These are phyloP conservation scores for Apamea anceps DNA, from an alignment of 2,888 invertebrate genomes.

Conservation along the genomic window DNA sequence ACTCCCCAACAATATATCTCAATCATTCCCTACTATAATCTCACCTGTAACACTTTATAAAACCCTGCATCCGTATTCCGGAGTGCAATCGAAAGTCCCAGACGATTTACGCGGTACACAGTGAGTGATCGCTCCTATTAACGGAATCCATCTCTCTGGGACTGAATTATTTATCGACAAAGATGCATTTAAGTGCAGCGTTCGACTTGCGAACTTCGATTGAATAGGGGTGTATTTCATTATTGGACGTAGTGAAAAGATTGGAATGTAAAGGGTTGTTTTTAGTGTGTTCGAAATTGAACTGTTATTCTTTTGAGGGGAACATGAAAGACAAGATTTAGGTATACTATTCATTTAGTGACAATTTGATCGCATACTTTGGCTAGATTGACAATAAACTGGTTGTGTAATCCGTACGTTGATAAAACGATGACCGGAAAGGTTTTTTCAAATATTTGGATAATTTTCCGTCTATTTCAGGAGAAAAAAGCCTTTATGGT, in stretches of 20 bases:
- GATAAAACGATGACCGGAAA: neutral
- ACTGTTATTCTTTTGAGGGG: neutral
- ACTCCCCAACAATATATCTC: slow-evolving; percentile 61
- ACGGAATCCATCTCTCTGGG: slow-evolving; percentile 77
- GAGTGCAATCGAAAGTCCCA: slow-evolving; percentile 83
- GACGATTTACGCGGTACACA: slow-evolving; percentile 84
- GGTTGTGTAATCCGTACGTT: neutral
- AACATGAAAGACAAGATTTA: neutral
- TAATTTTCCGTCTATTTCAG: neutral
- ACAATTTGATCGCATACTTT: neutral
- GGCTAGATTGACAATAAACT: neutral
- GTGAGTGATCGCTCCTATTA: slow-evolving; percentile 85
- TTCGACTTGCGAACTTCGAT: slow-evolving; percentile 51
- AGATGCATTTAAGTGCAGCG: slow-evolving; percentile 80
- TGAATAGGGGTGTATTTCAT: slow-evolving; percentile 58
- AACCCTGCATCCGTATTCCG: slow-evolving; percentile 67
- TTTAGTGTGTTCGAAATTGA: neutral
- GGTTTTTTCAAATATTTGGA: neutral
- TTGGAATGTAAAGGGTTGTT: slow-evolving; percentile 3
- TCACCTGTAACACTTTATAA: slow-evolving; percentile 66
- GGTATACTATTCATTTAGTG: neutral
- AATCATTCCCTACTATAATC: slow-evolving; percentile 63
- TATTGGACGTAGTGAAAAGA: slow-evolving; percentile 7
- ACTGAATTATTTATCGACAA: slow-evolving; percentile 84
- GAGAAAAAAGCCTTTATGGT: neutral